phyloP scores from a whole-genome alignment of 2,888 invertebrate genomes.

The Drosophila multiciliata region DNA sequence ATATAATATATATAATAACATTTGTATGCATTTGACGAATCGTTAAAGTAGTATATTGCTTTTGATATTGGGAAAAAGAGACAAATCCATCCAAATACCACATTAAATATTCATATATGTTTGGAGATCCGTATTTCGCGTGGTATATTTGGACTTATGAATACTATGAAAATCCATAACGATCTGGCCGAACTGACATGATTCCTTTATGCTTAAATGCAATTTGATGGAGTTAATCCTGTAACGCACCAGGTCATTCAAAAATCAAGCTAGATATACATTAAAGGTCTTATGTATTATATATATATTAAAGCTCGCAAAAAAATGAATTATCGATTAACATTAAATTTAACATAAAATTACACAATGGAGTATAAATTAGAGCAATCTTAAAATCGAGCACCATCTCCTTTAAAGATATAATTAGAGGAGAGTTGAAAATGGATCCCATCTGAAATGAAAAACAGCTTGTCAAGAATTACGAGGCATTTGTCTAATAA shows the following conservation, averaged over 20 bases:
- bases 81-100: neutral
- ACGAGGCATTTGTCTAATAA: slow-evolving; percentile 70
- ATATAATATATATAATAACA: neutral
- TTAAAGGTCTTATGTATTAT: neutral
- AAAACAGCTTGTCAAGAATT: slow-evolving; percentile 35
- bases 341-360: too few relatives aligned
- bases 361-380: too few relatives aligned
- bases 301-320: neutral
- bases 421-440: neutral
- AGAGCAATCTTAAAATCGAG: neutral
- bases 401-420: neutral
- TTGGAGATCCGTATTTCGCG: neutral
- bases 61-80: neutral
- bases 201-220: neutral
- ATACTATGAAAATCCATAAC: neutral
- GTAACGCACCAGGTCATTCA: neutral
- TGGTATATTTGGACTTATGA: neutral
- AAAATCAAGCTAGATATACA: neutral
- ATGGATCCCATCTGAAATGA: slow-evolving; percentile 7
- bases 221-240: neutral
- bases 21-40: neutral
- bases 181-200: neutral
- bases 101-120: neutral
- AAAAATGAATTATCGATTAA: too few relatives aligned
- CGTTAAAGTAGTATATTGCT: too few relatives aligned